These are phyloP conservation scores for Hoplias malabaricus DNA, from an alignment of 2,113 vertebrate genomes.

Conservation along the genomic window DNA sequence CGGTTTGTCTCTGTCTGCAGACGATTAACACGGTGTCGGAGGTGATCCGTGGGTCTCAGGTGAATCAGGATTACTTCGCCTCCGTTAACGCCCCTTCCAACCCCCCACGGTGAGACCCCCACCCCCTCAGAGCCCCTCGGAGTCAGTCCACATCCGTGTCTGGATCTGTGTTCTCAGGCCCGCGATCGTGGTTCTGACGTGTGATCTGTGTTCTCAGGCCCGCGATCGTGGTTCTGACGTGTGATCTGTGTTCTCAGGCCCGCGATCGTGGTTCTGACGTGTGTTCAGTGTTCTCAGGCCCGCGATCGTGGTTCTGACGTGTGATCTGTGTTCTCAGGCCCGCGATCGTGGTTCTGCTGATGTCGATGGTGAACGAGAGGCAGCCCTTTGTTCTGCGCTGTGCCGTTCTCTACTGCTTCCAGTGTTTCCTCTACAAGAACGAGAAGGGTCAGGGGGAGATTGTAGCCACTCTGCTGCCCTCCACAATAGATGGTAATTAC, in stretches of 20 bases:
- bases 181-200: background rate
- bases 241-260: too few relatives aligned
- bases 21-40: constrained; percentile 99
- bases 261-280: constrained; percentile 70
- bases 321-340: constrained; percentile 72
- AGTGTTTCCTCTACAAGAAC: constrained; percentile 97
- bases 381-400: constrained; percentile 96
- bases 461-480: constrained; percentile 91
- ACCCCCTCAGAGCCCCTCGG: constrained; percentile 39
- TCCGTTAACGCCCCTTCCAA: constrained; percentile 97
- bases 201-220: constrained; percentile 8
- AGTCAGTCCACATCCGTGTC: background rate
- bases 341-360: constrained; percentile 94
- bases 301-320: constrained; percentile 88
- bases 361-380: constrained; percentile 98
- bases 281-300: constrained; percentile 9
- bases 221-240: too few relatives aligned
- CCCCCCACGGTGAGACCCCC: constrained; percentile 87
- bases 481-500: constrained; percentile 95
- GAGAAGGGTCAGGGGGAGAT: constrained; percentile 96
- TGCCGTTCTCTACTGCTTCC: constrained; percentile 97
- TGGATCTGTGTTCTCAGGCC: background rate
- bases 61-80: constrained; percentile 98
- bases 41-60: constrained; percentile 93
- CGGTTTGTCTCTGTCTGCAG: constrained; percentile 61